Evolutionary conservation across 2,113 vertebrate genomes (phyloP), one percentile per base, ranked within the genome.

Genomic region (Epinephelus moara): DNA sequence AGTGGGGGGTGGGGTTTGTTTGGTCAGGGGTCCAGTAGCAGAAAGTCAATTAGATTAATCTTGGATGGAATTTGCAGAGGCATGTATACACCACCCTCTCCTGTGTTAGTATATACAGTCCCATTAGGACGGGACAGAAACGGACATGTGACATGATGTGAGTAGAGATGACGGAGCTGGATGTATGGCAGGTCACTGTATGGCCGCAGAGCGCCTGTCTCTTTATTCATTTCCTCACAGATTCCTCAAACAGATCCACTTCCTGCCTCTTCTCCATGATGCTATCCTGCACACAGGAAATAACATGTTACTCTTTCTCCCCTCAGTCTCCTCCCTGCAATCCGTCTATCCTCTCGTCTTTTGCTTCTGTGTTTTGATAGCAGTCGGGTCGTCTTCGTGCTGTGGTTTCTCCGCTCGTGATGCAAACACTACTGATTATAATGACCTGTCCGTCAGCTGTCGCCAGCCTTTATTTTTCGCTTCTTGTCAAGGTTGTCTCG

Each of bases 201-300:
- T 55, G 53, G 40, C 27, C 23, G 61, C 85, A 21, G 66, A 75
- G 63, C 75, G 40, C 37, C 49, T 7, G 33, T 47, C 74, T 81
- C 60, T 70, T 25, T 69, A 33, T 84, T 91, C 68, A 91, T 92
- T 92, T 93, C 86, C 91, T 89, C 66, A 14, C 37, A 56, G 75
- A 50, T 64, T 61, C 64, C 53, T 37, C 68, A 45, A 76, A 76
- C 64, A 68, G 57, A 76, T 77, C 79, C 70, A 72, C 63, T 80
- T 89, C 89, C 74, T 83, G 69, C 77, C 60, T 52, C n/a, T 45
- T 69, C 56, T 62, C 18, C 19, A 19, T 57, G 86, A 90, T 91
- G 73, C 76, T 85, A 83, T 88, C 87, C 77, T 21, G 64, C 60
- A 25, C 42, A 72, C 87, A 92, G 88, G 90, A 94, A 91, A 90